Percentiles rank a stretch among this genome's conserved stretches.
Evolutionary conservation across 2,113 vertebrate genomes (phyloP).

Genomic region (Crotalus viridis): DNA sequence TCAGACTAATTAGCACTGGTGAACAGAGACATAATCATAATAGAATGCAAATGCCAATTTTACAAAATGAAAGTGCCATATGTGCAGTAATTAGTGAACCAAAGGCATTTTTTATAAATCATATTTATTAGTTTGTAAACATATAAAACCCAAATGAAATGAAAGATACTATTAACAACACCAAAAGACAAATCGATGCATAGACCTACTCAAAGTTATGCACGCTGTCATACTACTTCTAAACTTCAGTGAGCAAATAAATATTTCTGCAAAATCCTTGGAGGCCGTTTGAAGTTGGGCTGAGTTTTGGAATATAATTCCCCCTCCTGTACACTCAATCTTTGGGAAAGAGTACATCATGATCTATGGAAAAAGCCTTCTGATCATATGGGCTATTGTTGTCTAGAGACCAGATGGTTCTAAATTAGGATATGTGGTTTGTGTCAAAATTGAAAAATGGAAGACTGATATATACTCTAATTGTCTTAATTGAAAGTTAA

Average conservation of each 20-base stretch:
- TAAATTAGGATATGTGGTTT: slow-evolving; percentile 62
- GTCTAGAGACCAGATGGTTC: slow-evolving; percentile 62
- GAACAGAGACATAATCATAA: slow-evolving; percentile 78
- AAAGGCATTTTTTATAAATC: slow-evolving; percentile 79
- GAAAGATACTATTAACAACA: slow-evolving; percentile 66
- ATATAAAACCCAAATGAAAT: slow-evolving; percentile 79
- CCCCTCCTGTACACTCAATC: background rate
- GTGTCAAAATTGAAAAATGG: slow-evolving; percentile 53
- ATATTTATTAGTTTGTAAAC: slow-evolving; percentile 83
- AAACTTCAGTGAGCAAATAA: slow-evolving; percentile 6
- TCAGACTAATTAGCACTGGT: slow-evolving; percentile 81
- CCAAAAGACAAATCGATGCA: slow-evolving; percentile 41
- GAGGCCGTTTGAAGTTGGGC: slow-evolving; percentile 26
- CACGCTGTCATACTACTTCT: background rate
- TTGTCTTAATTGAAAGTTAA: slow-evolving; percentile 24
- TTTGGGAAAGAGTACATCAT: slow-evolving; percentile 20
- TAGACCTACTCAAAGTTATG: slow-evolving; percentile 26
- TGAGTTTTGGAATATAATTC: background rate
- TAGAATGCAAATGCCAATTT: slow-evolving; percentile 83
- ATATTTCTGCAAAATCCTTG: slow-evolving; percentile 21
- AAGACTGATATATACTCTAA: slow-evolving; percentile 40
- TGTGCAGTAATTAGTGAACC: slow-evolving; percentile 82
- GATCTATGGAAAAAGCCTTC: slow-evolving; percentile 44
- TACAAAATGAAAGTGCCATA: slow-evolving; percentile 79
- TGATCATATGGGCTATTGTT: slow-evolving; percentile 45